These are phyloP conservation scores for Microhierax caerulescens DNA, from an alignment of 2,797 vertebrate genomes.

Conservation along the genomic window DNA sequence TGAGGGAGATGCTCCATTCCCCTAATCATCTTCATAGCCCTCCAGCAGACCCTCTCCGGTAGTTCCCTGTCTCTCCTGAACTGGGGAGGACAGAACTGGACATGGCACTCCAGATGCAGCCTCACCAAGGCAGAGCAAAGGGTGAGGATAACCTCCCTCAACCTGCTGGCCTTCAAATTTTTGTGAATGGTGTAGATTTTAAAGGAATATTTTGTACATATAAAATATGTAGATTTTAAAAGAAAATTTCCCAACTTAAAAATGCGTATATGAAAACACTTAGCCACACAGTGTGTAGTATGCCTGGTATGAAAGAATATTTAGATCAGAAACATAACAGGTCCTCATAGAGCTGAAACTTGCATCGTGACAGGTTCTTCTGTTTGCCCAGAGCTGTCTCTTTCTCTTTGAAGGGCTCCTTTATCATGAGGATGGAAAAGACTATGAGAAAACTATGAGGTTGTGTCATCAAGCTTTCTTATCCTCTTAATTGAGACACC, in stretches of 20 bases:
- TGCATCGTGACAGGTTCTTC: accelerated
- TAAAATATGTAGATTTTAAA: too few species aligned
- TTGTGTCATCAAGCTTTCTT: neutral
- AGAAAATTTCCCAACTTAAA: neutral
- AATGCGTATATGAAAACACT: neutral
- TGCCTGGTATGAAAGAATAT: neutral
- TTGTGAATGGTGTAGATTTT: neutral
- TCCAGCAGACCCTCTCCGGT: too few species aligned
- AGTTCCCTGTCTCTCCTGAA: too few species aligned
- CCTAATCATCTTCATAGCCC: too few species aligned
- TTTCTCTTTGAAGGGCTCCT: neutral
- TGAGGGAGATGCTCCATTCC: too few species aligned
- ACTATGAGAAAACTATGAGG: neutral
- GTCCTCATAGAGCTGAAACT: neutral
- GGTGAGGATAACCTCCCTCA: too few species aligned
- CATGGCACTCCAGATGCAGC: too few species aligned
- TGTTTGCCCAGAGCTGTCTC: neutral
- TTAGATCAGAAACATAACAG: neutral
- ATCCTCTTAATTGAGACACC: neutral
- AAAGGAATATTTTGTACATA: neutral
- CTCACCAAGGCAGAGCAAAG: too few species aligned
- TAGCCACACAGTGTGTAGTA: neutral
- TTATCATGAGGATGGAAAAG: neutral
- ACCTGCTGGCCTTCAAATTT: neutral
- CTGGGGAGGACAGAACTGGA: too few species aligned